phyloP scores from a whole-genome alignment of 2,113 vertebrate genomes.

The Connochaetes taurinus region DNA sequence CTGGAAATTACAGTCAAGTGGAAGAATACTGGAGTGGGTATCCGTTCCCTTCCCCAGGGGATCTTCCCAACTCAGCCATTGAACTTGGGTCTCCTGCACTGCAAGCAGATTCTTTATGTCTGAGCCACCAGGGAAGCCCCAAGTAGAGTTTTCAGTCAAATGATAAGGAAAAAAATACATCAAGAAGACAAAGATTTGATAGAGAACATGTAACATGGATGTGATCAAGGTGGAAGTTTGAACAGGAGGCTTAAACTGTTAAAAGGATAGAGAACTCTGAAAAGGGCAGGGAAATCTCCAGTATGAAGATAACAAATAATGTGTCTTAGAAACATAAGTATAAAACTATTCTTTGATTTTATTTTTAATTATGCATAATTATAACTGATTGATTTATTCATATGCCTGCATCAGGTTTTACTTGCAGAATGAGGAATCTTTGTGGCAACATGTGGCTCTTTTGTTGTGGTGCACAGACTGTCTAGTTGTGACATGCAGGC shows the following conservation, averaged over 20 bases:
- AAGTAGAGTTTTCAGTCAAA: neutral
- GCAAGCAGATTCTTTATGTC: neutral
- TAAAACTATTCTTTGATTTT: neutral
- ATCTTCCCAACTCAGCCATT: neutral
- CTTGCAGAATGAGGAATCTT: neutral
- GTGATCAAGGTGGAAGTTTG: neutral
- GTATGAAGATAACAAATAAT: neutral
- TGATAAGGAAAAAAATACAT: neutral
- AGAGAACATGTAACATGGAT: neutral
- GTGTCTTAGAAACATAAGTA: neutral
- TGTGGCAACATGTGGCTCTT: neutral
- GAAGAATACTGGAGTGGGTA: neutral
- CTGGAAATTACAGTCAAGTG: neutral
- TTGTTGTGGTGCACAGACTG: neutral
- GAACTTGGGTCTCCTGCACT: neutral
- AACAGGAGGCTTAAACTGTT: neutral
- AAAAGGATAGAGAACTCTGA: neutral
- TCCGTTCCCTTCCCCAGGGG: neutral
- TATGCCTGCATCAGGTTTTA: neutral
- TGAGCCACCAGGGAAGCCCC: neutral
- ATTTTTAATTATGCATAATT: neutral
- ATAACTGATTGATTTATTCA: neutral
- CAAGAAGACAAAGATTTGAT: neutral
- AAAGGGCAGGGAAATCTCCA: neutral
- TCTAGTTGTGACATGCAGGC: neutral